A percentile compares a stretch with the other conserved stretches of the same genome.
phyloP scores from a whole-genome alignment of 1,140 invertebrate species.

The Streblospio benedicti region DNA sequence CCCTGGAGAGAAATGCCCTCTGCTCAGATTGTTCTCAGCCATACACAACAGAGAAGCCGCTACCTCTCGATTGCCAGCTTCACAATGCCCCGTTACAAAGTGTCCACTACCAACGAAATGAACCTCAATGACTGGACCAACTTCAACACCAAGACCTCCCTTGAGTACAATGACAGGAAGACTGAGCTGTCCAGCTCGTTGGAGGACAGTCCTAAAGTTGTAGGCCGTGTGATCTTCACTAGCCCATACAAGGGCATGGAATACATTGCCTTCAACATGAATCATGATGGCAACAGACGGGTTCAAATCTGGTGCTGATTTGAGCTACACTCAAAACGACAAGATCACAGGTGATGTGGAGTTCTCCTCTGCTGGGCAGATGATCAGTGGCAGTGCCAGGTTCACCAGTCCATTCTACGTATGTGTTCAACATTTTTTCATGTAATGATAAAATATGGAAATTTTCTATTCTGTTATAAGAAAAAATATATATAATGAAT shows the following conservation, averaged over 20 bases:
- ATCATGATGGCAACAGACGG: too few species aligned
- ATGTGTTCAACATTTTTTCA: too few species aligned
- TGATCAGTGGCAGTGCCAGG: too few species aligned
- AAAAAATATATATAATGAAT: too few species aligned
- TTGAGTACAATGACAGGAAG: conserved; percentile 1
- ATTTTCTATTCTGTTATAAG: too few species aligned
- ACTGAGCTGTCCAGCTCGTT: neutral
- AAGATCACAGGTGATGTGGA: too few species aligned
- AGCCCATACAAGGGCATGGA: conserved; percentile 2
- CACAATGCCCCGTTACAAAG: neutral
- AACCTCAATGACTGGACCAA: neutral
- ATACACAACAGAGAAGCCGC: neutral
- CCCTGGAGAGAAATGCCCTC: neutral
- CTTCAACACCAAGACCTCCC: conserved; percentile 1
- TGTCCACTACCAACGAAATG: neutral
- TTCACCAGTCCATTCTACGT: too few species aligned
- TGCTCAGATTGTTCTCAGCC: neutral
- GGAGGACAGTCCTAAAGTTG: neutral
- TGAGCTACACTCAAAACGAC: too few species aligned
- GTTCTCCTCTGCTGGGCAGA: too few species aligned
- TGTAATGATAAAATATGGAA: too few species aligned
- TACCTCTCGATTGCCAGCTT: neutral
- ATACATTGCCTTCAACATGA: too few species aligned
- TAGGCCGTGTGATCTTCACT: neutral
- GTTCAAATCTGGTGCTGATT: too few species aligned